Evolutionary conservation across 2,888 invertebrate species (phyloP), one percentile per base, ranked within the genome.

Genomic region (Mesoligia furuncula): DNA sequence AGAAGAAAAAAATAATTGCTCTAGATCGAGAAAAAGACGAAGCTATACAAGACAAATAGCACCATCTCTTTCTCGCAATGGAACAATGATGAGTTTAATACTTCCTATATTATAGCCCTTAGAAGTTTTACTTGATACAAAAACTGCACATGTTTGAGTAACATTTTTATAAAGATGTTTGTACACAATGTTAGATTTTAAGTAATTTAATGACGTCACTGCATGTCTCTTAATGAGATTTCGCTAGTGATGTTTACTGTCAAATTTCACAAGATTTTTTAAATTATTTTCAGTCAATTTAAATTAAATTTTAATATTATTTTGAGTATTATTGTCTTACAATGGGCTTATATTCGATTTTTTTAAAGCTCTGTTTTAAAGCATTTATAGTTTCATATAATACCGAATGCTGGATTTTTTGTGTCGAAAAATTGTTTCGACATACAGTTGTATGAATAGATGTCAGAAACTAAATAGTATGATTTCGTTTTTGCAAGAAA

Each of bases 401-500:
- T 42, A 54, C 15, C 6, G 57, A 68, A 59, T 31, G 20, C 54
- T 45, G 31, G 15, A 65, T 2, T 69, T 62, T 24, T 24, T 27
- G 31, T 57, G 9, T 31, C 36, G 36, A 27, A 62, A 54, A 17
- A n/a, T 39, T 15, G 15, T 31, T 6, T 62, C 45, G 31, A 61
- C 24, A 24, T 54, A 36, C 54, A 71, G 7, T 31, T 69, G 9
- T 62, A 39, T 39, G 4, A 15, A 39, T 39, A 0, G 24, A 54
- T 24, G 8, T 51, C 57, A 51, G 17, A 66, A 66, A 62, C 42
- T 61, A 57, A 65, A 57, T 54, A 51, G 2, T 42, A 62, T 6
- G 20, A n/a, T 24, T 68, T 74, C 48, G n/a, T 85, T 85, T 85
- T 88, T 75, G 54, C 80, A 71, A 80, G 85, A 85, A 88, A 80